Percentiles rank a stretch among this genome's conserved stretches.
phyloP scores from a whole-genome alignment of 1,140 invertebrate species.

The Propsilocerus akamusi region DNA sequence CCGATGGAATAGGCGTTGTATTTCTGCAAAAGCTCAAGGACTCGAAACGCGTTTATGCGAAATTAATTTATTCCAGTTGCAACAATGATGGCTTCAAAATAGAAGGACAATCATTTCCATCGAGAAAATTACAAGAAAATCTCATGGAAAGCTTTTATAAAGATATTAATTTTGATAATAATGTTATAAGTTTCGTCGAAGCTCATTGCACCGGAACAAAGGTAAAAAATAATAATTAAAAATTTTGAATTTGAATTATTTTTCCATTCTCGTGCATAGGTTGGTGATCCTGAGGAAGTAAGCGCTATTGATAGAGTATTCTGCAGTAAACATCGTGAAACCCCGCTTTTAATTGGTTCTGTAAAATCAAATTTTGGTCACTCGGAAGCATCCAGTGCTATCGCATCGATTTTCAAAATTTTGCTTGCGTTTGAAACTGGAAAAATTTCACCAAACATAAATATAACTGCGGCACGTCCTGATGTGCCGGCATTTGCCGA shows the following conservation, averaged over 20 bases:
- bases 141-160: slow-evolving; percentile 70
- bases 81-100: slow-evolving; percentile 83
- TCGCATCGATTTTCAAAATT: slow-evolving; percentile 70
- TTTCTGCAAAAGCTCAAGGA: slow-evolving; percentile 65
- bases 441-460: slow-evolving; percentile 62
- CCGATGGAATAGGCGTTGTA: slow-evolving; percentile 54
- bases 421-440: slow-evolving; percentile 51
- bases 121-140: slow-evolving; percentile 57
- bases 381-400: slow-evolving; percentile 72
- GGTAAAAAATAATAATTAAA: slow-evolving; percentile 66
- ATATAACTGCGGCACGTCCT: slow-evolving; percentile 50
- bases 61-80: slow-evolving; percentile 29
- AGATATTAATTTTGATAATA: slow-evolving; percentile 57
- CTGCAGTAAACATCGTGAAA: slow-evolving; percentile 38
- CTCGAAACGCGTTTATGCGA: slow-evolving; percentile 58
- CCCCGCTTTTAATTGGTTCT: slow-evolving; percentile 67
- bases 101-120: slow-evolving; percentile 81
- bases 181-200: slow-evolving; percentile 60
- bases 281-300: slow-evolving; percentile 45
- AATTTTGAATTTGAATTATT: no score
- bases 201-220: slow-evolving; percentile 75
- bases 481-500: slow-evolving; percentile 49
- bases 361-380: slow-evolving; percentile 91
- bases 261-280: no score
- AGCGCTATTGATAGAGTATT: slow-evolving; percentile 69